Percentiles rank a stretch among this genome's conserved stretches.
Evolutionary conservation across 2,888 invertebrate species (phyloP).

Genomic region (Xanthorhoe spadicearia): DNA sequence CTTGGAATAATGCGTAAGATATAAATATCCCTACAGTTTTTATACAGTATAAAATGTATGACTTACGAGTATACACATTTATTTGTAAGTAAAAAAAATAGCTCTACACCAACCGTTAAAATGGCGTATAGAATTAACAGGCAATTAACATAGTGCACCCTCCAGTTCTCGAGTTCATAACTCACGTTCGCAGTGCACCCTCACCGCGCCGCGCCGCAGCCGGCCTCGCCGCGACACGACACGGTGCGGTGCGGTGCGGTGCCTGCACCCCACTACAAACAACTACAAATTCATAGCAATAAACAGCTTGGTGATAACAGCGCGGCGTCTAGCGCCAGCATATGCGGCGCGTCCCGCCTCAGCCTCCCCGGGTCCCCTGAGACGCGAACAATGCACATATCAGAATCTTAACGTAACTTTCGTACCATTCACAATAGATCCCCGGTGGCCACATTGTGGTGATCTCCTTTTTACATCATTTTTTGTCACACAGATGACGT

Average conservation of each 20-base stretch:
- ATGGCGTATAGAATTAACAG: conserved; percentile 44
- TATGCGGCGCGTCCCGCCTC: conserved; percentile 42
- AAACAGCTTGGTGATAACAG: conserved; percentile 52
- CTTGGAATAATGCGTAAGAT: too few species aligned
- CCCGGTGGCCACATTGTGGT: conserved; percentile 72
- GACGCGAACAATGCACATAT: conserved; percentile 51
- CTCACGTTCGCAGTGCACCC: conserved; percentile 27
- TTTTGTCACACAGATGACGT: conserved; percentile 65
- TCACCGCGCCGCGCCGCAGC: conserved; percentile 38
- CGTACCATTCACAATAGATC: conserved; percentile 73
- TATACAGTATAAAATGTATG: too few species aligned
- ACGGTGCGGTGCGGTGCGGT: conserved; percentile 45
- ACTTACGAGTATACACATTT: neutral
- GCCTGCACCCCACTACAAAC: conserved; percentile 49
- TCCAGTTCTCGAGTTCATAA: conserved; percentile 47
- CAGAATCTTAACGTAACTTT: conserved; percentile 72
- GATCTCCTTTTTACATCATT: conserved; percentile 64
- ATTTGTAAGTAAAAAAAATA: conserved; percentile 1
- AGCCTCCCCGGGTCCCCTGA: conserved; percentile 42
- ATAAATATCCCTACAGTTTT: too few species aligned
- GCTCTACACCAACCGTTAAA: conserved; percentile 25
- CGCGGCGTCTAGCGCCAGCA: conserved; percentile 47
- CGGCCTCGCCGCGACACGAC: conserved; percentile 43
- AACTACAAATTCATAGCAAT: conserved; percentile 64
- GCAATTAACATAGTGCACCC: conserved; percentile 44